A percentile compares a stretch with the other conserved stretches of the same genome.
phyloP scores from a whole-genome alignment of 2,797 vertebrate genomes.

The Microhierax caerulescens region DNA sequence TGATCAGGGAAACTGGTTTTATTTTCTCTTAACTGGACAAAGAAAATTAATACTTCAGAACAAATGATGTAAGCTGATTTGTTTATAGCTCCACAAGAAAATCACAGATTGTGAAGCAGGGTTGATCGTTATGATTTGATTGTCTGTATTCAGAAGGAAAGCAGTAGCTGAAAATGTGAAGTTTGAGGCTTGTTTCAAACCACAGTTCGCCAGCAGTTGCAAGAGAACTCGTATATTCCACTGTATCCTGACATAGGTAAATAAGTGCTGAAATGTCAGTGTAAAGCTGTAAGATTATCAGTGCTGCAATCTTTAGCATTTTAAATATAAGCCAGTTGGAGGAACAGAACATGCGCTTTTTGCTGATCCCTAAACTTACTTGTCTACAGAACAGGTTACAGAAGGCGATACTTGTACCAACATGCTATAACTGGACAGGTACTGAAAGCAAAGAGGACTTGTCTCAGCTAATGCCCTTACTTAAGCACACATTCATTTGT shows the following conservation, averaged over 20 bases:
- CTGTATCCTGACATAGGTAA: background rate
- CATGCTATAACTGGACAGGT: background rate
- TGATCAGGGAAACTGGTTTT: background rate
- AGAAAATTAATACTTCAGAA: background rate
- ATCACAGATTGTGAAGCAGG: background rate
- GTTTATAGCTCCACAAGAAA: background rate
- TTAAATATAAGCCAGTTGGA: background rate
- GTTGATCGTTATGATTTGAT: background rate
- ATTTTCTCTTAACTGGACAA: background rate
- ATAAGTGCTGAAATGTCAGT: background rate
- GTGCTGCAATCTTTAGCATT: background rate
- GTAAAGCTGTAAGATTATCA: background rate
- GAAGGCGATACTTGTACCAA: background rate
- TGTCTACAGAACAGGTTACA: background rate
- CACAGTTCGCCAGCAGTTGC: background rate
- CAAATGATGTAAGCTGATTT: background rate
- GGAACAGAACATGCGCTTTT: background rate
- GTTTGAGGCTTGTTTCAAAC: background rate
- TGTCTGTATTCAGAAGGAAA: background rate
- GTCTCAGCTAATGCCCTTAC: background rate
- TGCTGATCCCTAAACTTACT: background rate
- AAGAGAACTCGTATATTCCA: background rate
- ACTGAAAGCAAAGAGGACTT: background rate
- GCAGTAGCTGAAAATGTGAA: background rate
- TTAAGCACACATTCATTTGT: background rate